Conservation (phyloP, 2,797 vertebrate genomes). For the Onychomys leucogaster region DNA sequence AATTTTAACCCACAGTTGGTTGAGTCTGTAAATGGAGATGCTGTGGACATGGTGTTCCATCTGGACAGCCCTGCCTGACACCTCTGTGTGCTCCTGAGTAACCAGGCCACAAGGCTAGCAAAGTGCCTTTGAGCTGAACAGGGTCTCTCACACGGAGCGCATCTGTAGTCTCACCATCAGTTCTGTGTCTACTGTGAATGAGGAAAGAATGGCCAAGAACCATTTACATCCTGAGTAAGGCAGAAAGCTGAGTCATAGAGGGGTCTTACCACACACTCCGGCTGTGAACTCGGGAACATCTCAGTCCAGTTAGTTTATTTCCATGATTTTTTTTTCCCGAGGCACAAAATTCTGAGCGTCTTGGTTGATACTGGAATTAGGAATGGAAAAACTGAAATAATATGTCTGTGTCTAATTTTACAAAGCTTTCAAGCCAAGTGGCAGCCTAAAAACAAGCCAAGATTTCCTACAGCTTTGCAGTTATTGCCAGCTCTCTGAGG, state of each 20-base stretch:
- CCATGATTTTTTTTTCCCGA: not conserved
- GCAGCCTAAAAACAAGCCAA: slow-evolving; percentile 4
- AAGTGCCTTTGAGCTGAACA: not conserved
- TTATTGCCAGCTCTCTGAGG: not conserved
- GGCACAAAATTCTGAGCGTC: slow-evolving; percentile 14
- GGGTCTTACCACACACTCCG: not conserved
- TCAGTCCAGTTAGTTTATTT: slow-evolving; percentile 80
- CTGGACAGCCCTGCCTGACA: not conserved
- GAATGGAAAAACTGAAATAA: slow-evolving; percentile 66
- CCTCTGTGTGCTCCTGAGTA: not conserved
- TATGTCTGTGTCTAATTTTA: slow-evolving; percentile 55
- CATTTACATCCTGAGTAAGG: not conserved
- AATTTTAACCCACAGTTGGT: not conserved
- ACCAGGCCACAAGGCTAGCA: not conserved
- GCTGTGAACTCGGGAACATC: fast-evolving
- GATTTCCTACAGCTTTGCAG: slow-evolving; percentile 22
- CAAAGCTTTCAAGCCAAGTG: slow-evolving; percentile 22
- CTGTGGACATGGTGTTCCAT: not conserved
- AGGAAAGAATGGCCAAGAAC: not conserved
- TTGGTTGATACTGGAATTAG: slow-evolving; percentile 38
- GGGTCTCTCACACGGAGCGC: not conserved
- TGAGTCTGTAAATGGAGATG: not conserved
- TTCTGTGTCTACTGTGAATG: not conserved
- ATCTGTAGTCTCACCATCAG: not conserved
- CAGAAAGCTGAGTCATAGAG: not conserved